Evolutionary conservation across 2,888 invertebrate species (phyloP), one percentile per base, ranked within the genome.

Genomic region (Melinopterus prodromus): DNA sequence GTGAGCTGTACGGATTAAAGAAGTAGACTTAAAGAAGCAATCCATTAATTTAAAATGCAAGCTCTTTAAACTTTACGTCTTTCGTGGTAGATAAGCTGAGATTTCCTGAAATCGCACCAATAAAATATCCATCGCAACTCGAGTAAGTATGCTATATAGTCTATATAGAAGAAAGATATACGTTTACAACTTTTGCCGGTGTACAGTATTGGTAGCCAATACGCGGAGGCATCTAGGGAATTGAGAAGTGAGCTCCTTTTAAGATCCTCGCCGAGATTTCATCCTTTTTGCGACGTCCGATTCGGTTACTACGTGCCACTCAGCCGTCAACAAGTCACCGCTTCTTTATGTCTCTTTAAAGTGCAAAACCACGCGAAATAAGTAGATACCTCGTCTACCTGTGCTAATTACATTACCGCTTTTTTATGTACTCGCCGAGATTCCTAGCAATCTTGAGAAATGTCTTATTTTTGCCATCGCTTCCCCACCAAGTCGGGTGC

Each of bases 211-310:
- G 53, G 9, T 53, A 53, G 53, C 53, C 7, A 53, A 53, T 53
- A 53, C 53, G 53, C 12, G 1, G 53, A 53, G 53, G 53, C 12
- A 53, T 53, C 53, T 53, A 53, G 53, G 53, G 53, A 53, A 53
- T 53, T 53, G 53, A 53, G 53, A 53, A 53, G 53, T 53, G 53
- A 53, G 53, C 53, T 53, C 53, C 53, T 53, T 53, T 53, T 53
- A 53, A 53, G 53, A 53, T 53, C 12, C 9, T 53, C 1, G 53
- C 53, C 1, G 53, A 53, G 53, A 53, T 53, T 53, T 53, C 53
- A 53, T 53, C 5, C 53, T 53, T 53, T 53, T 53, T 53, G 53
- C 53, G 7, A 53, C 53, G 12, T 9, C 12, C 53, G 53, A 53
- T 53, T 53, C 53, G 53, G 53, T 53, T n/a, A 53, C 53, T 53